A percentile compares a stretch with the other conserved stretches of the same genome.
Conservation (phyloP, 2,797 vertebrate genomes). For the Pantherophis alleghaniensis region DNA sequence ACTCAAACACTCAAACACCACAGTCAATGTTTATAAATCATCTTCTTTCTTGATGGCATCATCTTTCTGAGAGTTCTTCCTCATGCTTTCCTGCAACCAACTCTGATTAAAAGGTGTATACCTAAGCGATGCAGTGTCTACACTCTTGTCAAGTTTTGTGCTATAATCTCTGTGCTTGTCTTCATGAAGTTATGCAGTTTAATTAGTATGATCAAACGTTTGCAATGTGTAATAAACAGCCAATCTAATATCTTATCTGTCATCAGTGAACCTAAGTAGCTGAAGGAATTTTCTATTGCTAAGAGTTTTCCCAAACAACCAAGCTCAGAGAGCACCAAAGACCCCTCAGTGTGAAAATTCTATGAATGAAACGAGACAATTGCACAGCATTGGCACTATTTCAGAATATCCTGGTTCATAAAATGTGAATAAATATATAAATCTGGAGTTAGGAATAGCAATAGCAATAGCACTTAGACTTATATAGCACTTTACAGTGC, state of each 20-base stretch:
- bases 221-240: not conserved
- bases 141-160: not conserved
- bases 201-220: not conserved
- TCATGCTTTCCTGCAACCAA: not conserved
- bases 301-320: not conserved
- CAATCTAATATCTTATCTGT: not conserved
- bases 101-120: not conserved
- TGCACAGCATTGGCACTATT: not conserved
- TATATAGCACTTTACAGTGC: not conserved
- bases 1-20: too few relatives aligned
- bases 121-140: not conserved
- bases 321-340: not conserved
- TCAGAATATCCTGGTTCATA: not conserved
- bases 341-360: not conserved
- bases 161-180: not conserved
- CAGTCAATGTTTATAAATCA: not conserved
- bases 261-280: not conserved
- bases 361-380: not conserved
- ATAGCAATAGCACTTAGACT: not conserved
- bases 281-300: not conserved
- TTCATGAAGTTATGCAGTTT: not conserved
- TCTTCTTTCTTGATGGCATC: not conserved
- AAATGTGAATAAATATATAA: not conserved
- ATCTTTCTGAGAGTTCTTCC: not conserved
- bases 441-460: not conserved